These are phyloP conservation scores for Schizopygopsis pylzovi DNA, from an alignment of 2,797 vertebrate genomes.

Conservation along the genomic window DNA sequence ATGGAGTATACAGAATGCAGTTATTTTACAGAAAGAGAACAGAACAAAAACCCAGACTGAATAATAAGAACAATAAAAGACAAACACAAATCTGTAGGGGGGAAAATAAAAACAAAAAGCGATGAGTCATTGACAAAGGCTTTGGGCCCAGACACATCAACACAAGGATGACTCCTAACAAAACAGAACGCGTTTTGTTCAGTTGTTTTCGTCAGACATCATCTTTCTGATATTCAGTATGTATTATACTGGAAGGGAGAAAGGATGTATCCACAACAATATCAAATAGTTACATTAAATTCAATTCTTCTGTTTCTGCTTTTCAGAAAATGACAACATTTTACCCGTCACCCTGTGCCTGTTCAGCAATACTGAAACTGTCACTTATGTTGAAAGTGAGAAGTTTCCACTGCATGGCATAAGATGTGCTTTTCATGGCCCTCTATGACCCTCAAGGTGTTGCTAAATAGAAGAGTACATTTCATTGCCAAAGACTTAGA, in stretches of 20 bases:
- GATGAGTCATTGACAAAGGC: neutral
- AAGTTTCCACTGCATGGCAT: neutral
- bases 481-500: neutral
- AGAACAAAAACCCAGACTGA: neutral
- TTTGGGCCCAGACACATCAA: neutral
- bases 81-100: neutral
- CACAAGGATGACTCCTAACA: neutral
- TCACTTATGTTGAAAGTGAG: conserved; percentile 6
- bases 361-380: conserved; percentile 5
- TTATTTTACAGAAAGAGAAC: neutral
- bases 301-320: neutral
- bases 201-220: neutral
- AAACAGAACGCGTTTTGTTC: neutral
- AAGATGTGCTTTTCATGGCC: neutral
- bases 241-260: neutral
- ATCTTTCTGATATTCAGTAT: neutral
- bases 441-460: neutral
- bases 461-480: neutral
- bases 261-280: neutral
- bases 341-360: neutral
- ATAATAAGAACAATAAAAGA: neutral
- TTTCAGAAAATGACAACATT: neutral
- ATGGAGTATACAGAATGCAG: neutral
- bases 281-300: neutral
- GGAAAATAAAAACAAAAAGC: neutral